These are phyloP conservation scores for Cuculus canorus DNA, from an alignment of 2,797 vertebrate genomes.

Conservation along the genomic window DNA sequence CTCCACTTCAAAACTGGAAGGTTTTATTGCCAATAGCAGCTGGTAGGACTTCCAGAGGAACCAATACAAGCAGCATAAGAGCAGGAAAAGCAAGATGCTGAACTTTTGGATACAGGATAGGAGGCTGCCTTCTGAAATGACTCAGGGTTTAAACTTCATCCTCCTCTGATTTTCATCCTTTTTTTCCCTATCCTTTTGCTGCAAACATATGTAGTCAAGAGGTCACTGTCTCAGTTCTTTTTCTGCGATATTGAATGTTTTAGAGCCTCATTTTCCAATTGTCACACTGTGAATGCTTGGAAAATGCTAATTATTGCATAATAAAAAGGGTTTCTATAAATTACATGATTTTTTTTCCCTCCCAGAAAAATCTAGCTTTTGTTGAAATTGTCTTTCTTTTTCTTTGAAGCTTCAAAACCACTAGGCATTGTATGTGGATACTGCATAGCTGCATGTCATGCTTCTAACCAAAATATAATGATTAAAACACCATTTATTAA, in stretches of 20 bases:
- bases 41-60: neutral
- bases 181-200: neutral
- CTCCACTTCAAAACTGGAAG: neutral
- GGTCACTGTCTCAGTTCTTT: neutral
- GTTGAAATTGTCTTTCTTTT: neutral
- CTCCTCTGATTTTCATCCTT: neutral
- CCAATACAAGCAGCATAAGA: neutral
- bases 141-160: neutral
- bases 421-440: neutral
- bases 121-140: neutral
- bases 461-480: slow-evolving; percentile 19
- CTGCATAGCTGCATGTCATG: neutral
- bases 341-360: neutral
- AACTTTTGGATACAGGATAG: neutral
- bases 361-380: slow-evolving; percentile 9
- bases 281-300: neutral
- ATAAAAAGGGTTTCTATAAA: neutral
- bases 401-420: slow-evolving; percentile 3
- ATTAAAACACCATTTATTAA: slow-evolving; percentile 43
- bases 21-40: neutral
- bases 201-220: neutral
- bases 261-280: neutral
- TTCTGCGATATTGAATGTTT: neutral
- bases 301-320: slow-evolving; percentile 40
- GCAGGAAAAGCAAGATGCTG: neutral